Base-by-base conservation (phyloP, 2,888 invertebrate species). In the Ichneumoninae sp. region DNA sequence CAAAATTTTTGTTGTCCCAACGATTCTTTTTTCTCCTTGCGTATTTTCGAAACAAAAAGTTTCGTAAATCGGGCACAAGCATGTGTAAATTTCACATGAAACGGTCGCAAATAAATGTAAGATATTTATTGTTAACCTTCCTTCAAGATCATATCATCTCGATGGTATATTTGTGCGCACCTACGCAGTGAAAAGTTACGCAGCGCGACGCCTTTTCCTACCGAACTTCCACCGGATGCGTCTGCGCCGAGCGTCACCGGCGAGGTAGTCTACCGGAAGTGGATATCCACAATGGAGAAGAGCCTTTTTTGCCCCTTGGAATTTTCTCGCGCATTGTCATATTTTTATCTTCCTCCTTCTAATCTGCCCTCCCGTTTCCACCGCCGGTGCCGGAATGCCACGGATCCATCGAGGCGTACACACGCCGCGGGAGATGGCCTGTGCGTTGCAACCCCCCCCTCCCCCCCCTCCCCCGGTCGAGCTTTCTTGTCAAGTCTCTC, bases 261-360 rank as follows among this genome's bases (percentile, higher is more conserved):
- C 16, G 71, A 50, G 68, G 65, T 68, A 81, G 60, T 83, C 81
- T 74, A 85, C 60, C 85, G 83, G 83, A 86, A 85, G 84, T 79
- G 76, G 80, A 85, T 77, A 80, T 80, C 70, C 52, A 81, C 81
- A 76, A 83, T 84, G 81, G 69, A 75, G 66, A 50, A 16, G 65
- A 50, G 65, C 22, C 70, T 74, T 54, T 77, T 73, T 40, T 47
- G 26, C 54, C 60, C 54, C 57, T 66, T 30, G 70, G 36, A 50
- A 40, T 47, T 66, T 47, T 13, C 22, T 33, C 40, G 40, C 19
- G 10, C 40, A 77, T 68, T 77, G 60, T 77, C 66, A 65, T 68
- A 47, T 50, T 16, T 22, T 13, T 13, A 50, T 50, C 50, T 50
- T 50, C 13, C 19, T 75, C 36, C 3, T 19, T 50, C 47, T 19